Evolutionary conservation across 2,113 vertebrate species (phyloP).

Genomic region (Oncorhynchus kisutch): DNA sequence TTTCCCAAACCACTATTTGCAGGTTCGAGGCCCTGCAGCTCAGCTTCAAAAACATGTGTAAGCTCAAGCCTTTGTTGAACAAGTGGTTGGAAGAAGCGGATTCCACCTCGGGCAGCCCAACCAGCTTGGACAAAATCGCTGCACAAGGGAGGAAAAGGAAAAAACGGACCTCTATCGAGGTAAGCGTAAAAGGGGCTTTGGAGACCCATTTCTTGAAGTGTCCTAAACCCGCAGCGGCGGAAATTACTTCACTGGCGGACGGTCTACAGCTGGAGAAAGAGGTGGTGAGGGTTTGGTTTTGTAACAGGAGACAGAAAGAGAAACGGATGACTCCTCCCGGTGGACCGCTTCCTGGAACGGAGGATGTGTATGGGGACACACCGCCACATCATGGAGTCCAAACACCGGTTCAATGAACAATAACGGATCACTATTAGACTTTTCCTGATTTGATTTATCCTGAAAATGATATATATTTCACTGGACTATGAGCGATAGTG

Average conservation of each 20-base stretch:
- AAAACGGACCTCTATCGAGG: conserved; percentile 99
- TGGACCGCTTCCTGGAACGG: conserved; percentile 91
- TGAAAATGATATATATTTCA: conserved; percentile 78
- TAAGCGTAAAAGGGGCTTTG: conserved; percentile 97
- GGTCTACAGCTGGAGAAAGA: conserved; percentile 98
- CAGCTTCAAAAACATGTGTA: conserved; percentile 99
- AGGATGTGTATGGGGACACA: conserved; percentile 99
- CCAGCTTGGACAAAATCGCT: conserved; percentile 98
- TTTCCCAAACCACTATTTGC: conserved; percentile 99
- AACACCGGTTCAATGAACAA: conserved; percentile 94
- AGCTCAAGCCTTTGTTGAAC: conserved; percentile 99
- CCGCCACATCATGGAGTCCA: conserved; percentile 97
- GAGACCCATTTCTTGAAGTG: conserved; percentile 99
- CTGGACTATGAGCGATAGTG: conserved; percentile 86
- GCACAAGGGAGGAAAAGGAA: conserved; percentile 97
- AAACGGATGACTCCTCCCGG: conserved; percentile 99
- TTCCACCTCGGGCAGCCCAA: conserved; percentile 95
- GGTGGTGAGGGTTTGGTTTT: conserved; percentile 99
- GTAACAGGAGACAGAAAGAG: conserved; percentile 99
- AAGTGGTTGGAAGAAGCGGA: conserved; percentile 99
- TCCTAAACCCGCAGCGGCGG: conserved; percentile 96
- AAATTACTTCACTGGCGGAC: conserved; percentile 97
- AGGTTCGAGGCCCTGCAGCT: conserved; percentile 99
- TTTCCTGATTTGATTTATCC: conserved; percentile 72
- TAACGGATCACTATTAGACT: conserved; percentile 65